phyloP scores from a whole-genome alignment of 1,140 invertebrate genomes.

The Lordiphosa stackelbergi region DNA sequence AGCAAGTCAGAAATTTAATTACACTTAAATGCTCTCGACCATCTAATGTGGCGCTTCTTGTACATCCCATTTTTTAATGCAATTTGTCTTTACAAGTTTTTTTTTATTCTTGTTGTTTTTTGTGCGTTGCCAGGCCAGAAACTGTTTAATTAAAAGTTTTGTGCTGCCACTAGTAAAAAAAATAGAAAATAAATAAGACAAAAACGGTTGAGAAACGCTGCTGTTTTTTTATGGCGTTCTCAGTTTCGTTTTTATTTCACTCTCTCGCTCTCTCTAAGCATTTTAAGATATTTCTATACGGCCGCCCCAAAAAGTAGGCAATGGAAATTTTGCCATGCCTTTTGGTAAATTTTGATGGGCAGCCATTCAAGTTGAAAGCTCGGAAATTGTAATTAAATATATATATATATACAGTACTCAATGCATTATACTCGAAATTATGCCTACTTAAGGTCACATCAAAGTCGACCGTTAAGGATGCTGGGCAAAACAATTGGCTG shows the following conservation, averaged over 20 bases:
- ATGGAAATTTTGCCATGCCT: background rate
- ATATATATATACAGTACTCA: conserved; percentile 28
- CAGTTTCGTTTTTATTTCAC: background rate
- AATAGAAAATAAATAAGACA: conserved; percentile 16
- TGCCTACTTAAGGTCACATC: conserved; percentile 60
- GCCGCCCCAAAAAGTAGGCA: conserved; percentile 15
- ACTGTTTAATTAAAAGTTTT: conserved; percentile 75
- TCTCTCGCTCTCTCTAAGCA: background rate
- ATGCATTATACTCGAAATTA: conserved; percentile 42
- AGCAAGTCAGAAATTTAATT: conserved; percentile 65
- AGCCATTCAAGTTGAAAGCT: conserved; percentile 70
- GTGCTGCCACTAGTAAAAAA: conserved; percentile 22
- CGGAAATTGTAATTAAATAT: conserved; percentile 68
- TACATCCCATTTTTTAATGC: conserved; percentile 22
- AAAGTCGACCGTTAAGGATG: conserved; percentile 42
- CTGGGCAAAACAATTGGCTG: conserved; percentile 19
- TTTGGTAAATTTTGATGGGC: conserved; percentile 54
- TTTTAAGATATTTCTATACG: conserved; percentile 25
- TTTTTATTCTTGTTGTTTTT: conserved; percentile 29
- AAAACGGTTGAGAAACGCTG: conserved; percentile 29
- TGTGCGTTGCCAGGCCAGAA: conserved; percentile 53
- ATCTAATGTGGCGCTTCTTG: conserved; percentile 51
- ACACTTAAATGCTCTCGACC: conserved; percentile 65
- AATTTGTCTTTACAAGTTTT: conserved; percentile 68
- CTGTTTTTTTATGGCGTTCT: background rate